These are phyloP conservation scores for Amblyjoppa fuscipennis DNA, from an alignment of 2,888 invertebrate genomes.

Conservation along the genomic window DNA sequence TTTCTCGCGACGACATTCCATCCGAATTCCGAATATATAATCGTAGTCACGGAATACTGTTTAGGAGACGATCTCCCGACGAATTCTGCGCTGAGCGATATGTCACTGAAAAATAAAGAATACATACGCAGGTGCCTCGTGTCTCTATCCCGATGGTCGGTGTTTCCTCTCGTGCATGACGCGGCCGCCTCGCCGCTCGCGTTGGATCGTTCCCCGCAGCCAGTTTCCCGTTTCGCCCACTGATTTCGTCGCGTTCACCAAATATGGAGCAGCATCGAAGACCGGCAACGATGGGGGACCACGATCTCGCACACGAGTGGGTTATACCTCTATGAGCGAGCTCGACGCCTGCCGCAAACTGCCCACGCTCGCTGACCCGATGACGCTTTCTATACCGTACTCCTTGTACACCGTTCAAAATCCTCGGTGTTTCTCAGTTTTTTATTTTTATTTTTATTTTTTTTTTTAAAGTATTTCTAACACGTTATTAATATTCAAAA, in stretches of 20 bases:
- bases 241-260: constrained; percentile 79
- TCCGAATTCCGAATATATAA: not conserved
- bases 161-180: constrained; percentile 73
- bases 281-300: constrained; percentile 28
- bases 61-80: not conserved
- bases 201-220: constrained; percentile 42
- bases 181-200: constrained; percentile 68
- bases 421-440: not conserved
- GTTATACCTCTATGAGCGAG: constrained; percentile 36
- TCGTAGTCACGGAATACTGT: not conserved
- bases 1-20: constrained; percentile 23
- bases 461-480: not conserved
- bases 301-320: constrained; percentile 63
- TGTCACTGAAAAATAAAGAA: not conserved
- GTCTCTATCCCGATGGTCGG: constrained; percentile 2
- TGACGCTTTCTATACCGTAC: constrained; percentile 75
- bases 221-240: constrained; percentile 80
- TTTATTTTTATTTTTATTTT: no score
- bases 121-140: constrained; percentile 22
- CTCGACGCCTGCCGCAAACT: constrained; percentile 67
- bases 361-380: constrained; percentile 77
- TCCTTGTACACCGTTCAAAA: not conserved
- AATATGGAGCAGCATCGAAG: constrained; percentile 78
- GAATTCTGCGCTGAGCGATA: not conserved
- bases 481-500: not conserved